Evolutionary conservation across 2,888 invertebrate genomes (phyloP), one percentile per base, ranked within the genome.

Genomic region (Lasioglossum oenotherae): DNA sequence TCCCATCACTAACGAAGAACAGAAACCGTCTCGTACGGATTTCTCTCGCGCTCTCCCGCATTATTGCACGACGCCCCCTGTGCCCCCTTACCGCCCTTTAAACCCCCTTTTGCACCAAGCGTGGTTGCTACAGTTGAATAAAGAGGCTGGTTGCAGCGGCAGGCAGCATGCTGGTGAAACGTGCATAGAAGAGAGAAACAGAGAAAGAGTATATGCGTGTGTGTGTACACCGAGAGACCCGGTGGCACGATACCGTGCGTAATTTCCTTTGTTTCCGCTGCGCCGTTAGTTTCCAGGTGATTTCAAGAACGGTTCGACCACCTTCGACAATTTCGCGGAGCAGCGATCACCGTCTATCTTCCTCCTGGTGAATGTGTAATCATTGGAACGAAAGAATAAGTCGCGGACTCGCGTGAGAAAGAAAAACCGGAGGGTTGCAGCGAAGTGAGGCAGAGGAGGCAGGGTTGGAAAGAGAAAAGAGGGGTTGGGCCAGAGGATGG

Each of bases 221-320:
- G 5, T 16, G 31, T 49, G 81, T 81, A 75, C 49, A 83, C 82
- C 74, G 5, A 31, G 78, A 82, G 80, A 82, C 67, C 38, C 85
- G 81, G 82, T 86, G 86, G 87, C 86, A 78, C 89, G 90, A 85
- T 88, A 78, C 84, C 76, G 77, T 88, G 89, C 87, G 88, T 89
- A 88, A 91, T 92, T 91, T 88, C 86, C 88, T 91, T 92, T 91
- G 90, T 92, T 88, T 90, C 88, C 76, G 71, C 77, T 60, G 84
- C 82, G 84, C 81, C 86, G 88, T 89, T 84, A 87, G 71, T 89
- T 87, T 88, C 82, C 82, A 87, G 85, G 88, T 86, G 88, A 90
- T 90, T 90, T 90, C 84, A 86, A 74, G 79, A 89, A 87, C 86
- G 84, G 80, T 89, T 90, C 87, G 92, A 91, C 90, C 90, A 87